Evolutionary conservation across 2,888 invertebrate species (phyloP), one percentile per base, ranked within the genome.

Genomic region (Napeogenes sylphis): DNA sequence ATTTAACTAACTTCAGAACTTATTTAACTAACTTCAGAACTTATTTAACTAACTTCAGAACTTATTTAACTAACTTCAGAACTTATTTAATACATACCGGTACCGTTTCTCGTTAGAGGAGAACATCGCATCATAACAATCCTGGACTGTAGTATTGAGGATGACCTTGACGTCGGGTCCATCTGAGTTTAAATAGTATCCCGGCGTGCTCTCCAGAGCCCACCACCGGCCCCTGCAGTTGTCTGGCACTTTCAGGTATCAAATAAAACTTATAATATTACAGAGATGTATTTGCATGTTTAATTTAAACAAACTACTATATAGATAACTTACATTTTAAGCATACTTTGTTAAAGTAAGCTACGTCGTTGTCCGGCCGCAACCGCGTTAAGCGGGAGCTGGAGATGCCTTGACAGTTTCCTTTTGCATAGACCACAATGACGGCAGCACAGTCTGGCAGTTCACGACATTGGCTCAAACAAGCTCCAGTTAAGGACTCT

Each of bases 161-260:
- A 93, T 80, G 63, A 95, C 83, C 73, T 92, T 92, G 4, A 80
- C 66, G 69, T 92, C 91, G 59, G 92, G 91, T 66, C 92, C 92
- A 70, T 94, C 93, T 13, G 94, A 93, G 61, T 95, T 92, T 70
- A 97, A 83, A 70, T 94, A 93, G 71, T 94, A 94, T 12, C 96
- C 95, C 10, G 95, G 94, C 59, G 94, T 94, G 72, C 93, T 92
- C 75, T 96, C 96, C 58, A 96, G 87, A 38, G 93, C 91, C 97
- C 97, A 97, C 73, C 93, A 92, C 63, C 93, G 93, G 8, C 85
- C 81, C 57, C 89, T 85, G 78, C 95, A 95, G 54, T 74, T 74
- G 2, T 74, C 73, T 32, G 83, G 75, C 63, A 84, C 89, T 89
- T 65, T 30, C 61, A 66, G 35, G 45, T 67, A 14, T 55, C 45